Conservation (phyloP, 2,797 vertebrate species). For the Nyctibius grandis region DNA sequence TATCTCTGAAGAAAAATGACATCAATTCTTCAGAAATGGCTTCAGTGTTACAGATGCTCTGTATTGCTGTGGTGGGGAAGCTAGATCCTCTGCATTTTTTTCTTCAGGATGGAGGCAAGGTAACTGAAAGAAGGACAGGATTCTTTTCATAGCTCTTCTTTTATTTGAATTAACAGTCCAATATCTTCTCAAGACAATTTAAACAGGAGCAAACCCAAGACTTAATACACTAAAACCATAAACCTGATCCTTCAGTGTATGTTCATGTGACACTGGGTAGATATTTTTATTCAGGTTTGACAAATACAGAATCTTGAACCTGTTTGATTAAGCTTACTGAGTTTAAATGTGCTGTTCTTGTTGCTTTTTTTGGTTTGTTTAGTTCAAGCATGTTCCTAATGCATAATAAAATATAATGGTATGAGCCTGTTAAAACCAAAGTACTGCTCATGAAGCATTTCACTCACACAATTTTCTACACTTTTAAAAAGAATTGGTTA, state of each 20-base stretch:
- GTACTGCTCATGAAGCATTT: background rate
- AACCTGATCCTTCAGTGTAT: background rate
- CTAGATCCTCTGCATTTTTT: background rate
- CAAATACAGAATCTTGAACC: background rate
- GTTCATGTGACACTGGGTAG: background rate
- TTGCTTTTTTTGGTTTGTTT: background rate
- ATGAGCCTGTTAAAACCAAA: constrained; percentile 10
- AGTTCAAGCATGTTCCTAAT: background rate
- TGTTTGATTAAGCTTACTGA: background rate
- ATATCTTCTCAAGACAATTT: background rate
- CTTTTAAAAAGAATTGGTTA: background rate
- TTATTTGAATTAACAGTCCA: background rate
- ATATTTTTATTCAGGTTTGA: background rate
- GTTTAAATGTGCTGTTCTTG: background rate
- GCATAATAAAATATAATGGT: background rate
- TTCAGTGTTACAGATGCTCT: background rate
- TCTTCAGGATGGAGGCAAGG: background rate
- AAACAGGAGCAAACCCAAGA: background rate
- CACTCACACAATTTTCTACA: background rate
- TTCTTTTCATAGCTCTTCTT: background rate
- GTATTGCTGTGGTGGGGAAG: background rate
- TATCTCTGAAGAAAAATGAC: background rate
- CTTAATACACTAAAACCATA: background rate
- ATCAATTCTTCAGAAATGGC: background rate
- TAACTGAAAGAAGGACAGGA: background rate